phyloP scores from a whole-genome alignment of 2,113 vertebrate genomes.

The Petromus typicus region DNA sequence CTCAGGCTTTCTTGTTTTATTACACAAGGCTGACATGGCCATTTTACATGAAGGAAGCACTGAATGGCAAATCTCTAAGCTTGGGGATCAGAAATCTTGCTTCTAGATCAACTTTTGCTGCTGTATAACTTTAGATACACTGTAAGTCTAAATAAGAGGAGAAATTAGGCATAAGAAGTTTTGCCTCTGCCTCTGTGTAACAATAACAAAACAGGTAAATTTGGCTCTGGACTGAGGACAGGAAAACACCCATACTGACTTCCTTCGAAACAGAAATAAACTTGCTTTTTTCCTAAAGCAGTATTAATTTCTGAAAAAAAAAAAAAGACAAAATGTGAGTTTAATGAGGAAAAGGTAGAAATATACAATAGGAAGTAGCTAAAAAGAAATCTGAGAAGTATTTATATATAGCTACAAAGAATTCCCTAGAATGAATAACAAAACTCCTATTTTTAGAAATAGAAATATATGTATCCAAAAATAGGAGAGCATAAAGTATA shows the following conservation, averaged over 20 bases:
- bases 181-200: neutral
- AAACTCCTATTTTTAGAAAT: conserved; percentile 1
- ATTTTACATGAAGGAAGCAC: conserved; percentile 7
- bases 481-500: neutral
- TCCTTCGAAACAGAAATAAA: conserved; percentile 10
- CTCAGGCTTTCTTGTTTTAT: neutral
- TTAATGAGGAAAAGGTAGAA: conserved; percentile 4
- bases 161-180: neutral
- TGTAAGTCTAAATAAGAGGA: neutral
- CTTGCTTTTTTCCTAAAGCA: neutral
- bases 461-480: neutral
- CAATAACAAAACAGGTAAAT: neutral
- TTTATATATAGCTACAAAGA: neutral
- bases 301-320: neutral
- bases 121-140: neutral
- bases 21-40: neutral
- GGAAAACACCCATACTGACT: neutral
- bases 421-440: neutral
- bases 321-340: neutral
- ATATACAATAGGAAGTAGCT: neutral
- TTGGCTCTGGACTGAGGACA: neutral
- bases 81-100: neutral
- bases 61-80: neutral
- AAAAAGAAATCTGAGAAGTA: conserved; percentile 6
- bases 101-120: neutral